Conservation (phyloP, 1,140 invertebrate species). For the Cherax quadricarinatus region DNA sequence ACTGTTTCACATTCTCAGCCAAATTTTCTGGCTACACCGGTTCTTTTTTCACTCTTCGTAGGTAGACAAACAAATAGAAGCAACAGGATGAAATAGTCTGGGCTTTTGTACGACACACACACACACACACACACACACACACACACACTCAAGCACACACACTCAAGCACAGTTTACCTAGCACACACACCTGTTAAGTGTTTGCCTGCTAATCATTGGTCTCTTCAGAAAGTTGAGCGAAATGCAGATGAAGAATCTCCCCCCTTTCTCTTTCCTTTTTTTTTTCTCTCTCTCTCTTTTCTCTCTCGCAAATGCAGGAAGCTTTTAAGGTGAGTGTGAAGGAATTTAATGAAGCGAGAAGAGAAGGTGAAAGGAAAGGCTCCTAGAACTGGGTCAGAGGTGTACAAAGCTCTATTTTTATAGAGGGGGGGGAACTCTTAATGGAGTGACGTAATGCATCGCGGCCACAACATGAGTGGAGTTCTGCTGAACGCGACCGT, state of each 20-base stretch:
- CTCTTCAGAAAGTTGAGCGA: too few species aligned
- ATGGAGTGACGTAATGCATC: neutral
- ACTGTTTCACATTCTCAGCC: too few species aligned
- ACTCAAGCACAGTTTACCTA: neutral
- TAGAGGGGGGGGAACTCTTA: neutral
- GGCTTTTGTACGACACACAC: neutral
- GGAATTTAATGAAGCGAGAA: neutral
- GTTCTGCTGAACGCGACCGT: too few species aligned
- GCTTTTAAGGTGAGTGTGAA: neutral
- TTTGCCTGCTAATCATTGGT: too few species aligned
- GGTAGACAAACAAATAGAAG: too few species aligned
- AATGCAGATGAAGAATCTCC: neutral
- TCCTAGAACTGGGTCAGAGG: too few species aligned
- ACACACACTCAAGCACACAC: neutral
- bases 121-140: neutral
- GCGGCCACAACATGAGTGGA: too few species aligned
- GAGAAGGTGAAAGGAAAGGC: neutral
- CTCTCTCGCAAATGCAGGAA: neutral
- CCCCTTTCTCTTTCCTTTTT: neutral
- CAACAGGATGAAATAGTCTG: too few species aligned
- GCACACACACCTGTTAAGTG: too few species aligned
- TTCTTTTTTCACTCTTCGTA: too few species aligned
- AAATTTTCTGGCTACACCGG: too few species aligned
- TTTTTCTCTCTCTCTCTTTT: neutral
- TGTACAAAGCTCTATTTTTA: neutral